Percentiles rank a stretch among this genome's conserved stretches.
These are phyloP conservation scores for Corvus hawaiiensis DNA, from an alignment of 2,113 vertebrate species.

Conservation along the genomic window DNA sequence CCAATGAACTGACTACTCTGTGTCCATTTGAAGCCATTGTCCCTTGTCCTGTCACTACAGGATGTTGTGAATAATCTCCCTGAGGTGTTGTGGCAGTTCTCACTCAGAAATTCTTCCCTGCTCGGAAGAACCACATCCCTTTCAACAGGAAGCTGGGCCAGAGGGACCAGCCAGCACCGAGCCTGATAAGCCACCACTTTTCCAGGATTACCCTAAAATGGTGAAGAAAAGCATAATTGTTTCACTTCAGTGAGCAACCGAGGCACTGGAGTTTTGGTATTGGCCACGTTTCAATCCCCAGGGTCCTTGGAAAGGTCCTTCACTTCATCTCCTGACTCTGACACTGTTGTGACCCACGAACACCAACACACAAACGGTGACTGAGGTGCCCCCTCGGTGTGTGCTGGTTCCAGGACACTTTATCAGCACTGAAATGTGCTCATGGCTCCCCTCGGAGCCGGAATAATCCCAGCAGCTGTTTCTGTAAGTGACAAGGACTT, in stretches of 20 bases:
- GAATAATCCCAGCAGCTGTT: neutral
- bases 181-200: neutral
- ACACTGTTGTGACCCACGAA: neutral
- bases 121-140: neutral
- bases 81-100: neutral
- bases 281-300: neutral
- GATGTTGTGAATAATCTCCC: neutral
- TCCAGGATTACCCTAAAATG: neutral
- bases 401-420: neutral
- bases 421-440: neutral
- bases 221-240: neutral
- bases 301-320: neutral
- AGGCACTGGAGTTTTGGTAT: neutral
- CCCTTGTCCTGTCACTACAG: neutral
- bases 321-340: neutral
- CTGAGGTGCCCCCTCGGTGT: neutral
- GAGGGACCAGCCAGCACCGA: neutral
- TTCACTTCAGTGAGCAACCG: neutral
- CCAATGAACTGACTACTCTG: too few species aligned
- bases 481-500: neutral
- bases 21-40: neutral
- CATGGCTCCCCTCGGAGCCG: fast-evolving
- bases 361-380: neutral
- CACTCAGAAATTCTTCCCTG: neutral
- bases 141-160: neutral